Percentiles rank a stretch among this genome's conserved stretches.
Conservation (phyloP, 2,888 invertebrate genomes). For the Agrotis ipsilon region DNA sequence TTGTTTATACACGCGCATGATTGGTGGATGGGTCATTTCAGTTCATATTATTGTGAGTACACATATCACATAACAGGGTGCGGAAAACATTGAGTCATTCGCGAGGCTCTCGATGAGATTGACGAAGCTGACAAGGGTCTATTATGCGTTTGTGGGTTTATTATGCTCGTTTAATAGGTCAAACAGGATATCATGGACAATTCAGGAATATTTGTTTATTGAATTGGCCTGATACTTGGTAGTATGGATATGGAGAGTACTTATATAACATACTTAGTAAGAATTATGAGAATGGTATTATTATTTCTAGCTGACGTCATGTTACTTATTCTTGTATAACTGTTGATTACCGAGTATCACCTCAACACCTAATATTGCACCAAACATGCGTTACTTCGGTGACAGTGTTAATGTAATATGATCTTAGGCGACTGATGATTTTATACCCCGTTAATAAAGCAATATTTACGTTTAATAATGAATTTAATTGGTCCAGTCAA, state of each 20-base stretch:
- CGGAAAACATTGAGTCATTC: constrained; percentile 49
- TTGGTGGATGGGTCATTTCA: constrained; percentile 43
- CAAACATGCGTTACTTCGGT: neutral
- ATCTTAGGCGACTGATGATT: neutral
- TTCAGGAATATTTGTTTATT: constrained; percentile 16
- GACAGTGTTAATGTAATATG: neutral
- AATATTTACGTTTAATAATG: neutral
- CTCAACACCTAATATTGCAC: constrained; percentile 3
- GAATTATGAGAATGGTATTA: constrained; percentile 14
- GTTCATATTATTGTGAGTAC: constrained; percentile 44
- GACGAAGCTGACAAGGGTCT: constrained; percentile 39
- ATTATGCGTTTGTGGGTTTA: constrained; percentile 42
- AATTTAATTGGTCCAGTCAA: neutral
- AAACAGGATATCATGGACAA: constrained; percentile 15
- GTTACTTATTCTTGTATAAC: constrained; percentile 31
- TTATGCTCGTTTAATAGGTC: constrained; percentile 40
- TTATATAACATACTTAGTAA: neutral
- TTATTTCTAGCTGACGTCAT: constrained; percentile 16
- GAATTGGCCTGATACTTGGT: constrained; percentile 1
- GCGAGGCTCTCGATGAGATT: constrained; percentile 40
- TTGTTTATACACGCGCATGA: constrained; percentile 42
- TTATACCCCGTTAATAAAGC: neutral
- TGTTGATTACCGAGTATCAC: constrained; percentile 37
- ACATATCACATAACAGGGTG: constrained; percentile 52
- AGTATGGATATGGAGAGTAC: neutral